Evolutionary conservation across 2,113 vertebrate species (phyloP).

Genomic region (Delphinapterus leucas): DNA sequence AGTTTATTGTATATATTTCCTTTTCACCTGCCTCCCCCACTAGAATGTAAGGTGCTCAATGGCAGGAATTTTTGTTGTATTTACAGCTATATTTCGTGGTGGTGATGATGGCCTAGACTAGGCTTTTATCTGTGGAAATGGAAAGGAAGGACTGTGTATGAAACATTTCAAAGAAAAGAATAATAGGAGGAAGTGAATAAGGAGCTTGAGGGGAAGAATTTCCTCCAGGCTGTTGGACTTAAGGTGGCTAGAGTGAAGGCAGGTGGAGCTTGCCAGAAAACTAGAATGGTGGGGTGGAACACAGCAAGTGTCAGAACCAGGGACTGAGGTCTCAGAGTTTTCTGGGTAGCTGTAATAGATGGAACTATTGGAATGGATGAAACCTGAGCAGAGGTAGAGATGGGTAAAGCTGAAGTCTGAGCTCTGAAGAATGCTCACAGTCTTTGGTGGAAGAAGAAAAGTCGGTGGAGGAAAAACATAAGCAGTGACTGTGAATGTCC

Average conservation of each 20-base stretch:
- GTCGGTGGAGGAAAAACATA: neutral
- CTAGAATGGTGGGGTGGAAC: neutral
- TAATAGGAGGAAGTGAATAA: neutral
- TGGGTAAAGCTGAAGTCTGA: neutral
- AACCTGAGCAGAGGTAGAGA: neutral
- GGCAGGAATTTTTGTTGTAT: neutral
- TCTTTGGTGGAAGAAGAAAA: neutral
- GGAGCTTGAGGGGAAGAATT: neutral
- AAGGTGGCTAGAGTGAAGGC: neutral
- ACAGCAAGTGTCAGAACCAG: neutral
- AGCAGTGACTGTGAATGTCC: neutral
- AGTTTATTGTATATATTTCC: neutral
- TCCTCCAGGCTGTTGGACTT: neutral
- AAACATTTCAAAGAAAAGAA: slow-evolving; percentile 5
- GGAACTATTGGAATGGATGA: neutral
- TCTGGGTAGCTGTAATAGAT: neutral
- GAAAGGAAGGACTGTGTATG: neutral
- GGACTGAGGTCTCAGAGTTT: neutral
- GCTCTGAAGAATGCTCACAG: neutral
- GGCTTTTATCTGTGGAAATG: neutral
- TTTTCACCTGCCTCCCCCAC: neutral
- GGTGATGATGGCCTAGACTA: neutral
- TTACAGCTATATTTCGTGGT: neutral
- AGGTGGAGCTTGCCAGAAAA: neutral
- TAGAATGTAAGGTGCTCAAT: neutral